These are phyloP conservation scores for Amblyopsis rosae DNA, from an alignment of 2,113 vertebrate species.

Conservation along the genomic window DNA sequence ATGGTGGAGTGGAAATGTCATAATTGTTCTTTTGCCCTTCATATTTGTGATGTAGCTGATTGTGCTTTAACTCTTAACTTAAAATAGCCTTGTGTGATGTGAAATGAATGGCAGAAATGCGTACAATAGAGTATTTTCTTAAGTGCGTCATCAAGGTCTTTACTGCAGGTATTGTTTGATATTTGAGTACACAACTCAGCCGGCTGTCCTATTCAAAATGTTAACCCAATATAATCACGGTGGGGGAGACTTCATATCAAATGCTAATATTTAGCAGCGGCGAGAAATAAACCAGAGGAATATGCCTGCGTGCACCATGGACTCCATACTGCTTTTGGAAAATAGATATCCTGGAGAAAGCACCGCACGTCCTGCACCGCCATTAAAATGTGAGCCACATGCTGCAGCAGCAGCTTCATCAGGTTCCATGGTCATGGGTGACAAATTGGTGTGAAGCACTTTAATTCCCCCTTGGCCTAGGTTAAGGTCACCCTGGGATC, in stretches of 20 bases:
- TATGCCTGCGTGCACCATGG: background rate
- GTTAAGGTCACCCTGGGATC: conserved; percentile 22
- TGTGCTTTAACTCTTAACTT: conserved; percentile 7
- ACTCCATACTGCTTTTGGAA: background rate
- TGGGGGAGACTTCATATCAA: background rate
- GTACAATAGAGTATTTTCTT: conserved; percentile 1
- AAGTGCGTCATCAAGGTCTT: conserved; percentile 34
- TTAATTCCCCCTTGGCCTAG: conserved; percentile 35
- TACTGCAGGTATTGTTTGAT: conserved; percentile 13
- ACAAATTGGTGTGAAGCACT: conserved; percentile 14
- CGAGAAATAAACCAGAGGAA: background rate
- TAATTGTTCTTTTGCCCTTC: background rate
- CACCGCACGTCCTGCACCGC: background rate
- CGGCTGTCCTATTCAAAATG: conserved; percentile 5
- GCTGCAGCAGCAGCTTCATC: conserved; percentile 1
- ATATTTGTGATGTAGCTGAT: conserved; percentile 1
- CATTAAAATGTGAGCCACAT: background rate
- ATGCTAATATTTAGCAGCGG: background rate
- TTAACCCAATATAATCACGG: background rate
- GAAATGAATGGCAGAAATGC: conserved; percentile 2
- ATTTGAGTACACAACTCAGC: conserved; percentile 32
- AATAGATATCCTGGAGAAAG: background rate
- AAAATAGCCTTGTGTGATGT: conserved; percentile 1
- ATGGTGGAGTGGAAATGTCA: background rate
- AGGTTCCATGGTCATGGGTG: conserved; percentile 17